Evolutionary conservation across 1,140 invertebrate genomes (phyloP), one percentile per base, ranked within the genome.

Genomic region (Diorhabda elongata): DNA sequence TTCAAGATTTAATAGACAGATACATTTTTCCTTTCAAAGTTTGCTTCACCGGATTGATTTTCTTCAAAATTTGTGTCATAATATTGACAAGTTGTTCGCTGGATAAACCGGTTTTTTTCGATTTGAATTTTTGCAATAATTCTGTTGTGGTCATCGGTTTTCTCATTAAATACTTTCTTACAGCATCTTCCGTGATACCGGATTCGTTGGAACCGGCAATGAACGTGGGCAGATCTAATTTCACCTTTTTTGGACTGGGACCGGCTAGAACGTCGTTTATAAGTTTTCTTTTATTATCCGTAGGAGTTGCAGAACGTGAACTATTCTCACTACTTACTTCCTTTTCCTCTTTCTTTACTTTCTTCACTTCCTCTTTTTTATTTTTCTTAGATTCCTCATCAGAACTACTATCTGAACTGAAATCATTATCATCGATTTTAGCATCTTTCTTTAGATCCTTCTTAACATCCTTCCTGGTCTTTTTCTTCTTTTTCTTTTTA

Each of bases 141-240:
- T 98, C 96, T 1, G 94, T 97, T 0, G 96, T 93, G 1, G 96
- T 98, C 91, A 98, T 97, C 2, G 96, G 96, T 79, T 98, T 98
- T 1, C 97, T 86, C 76, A 93, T 92, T 11, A 99, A 83, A 81
- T 98, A 99, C 11, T 96, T 86, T 26, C 95, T 85, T 4, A 99
- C 95, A 2, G 94, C 91, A 74, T 98, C 96, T 82, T 98, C 96
- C 3, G 93, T 95, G 11, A 97, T 94, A 41, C 94, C 94, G 74
- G 93, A 94, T 76, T 93, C 90, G 78, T 91, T 94, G 65, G 68
- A 73, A 78, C 66, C 71, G 60, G 74, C 70, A 58, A 72, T 73
- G 45, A 68, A 71, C 62, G 69, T 73, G 3, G 73, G 70, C 8
- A 75, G 66, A 68, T 89, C 88, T 5, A 85, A 77, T 78, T 89